These are phyloP conservation scores for Pararge aegeria DNA, from an alignment of 1,140 invertebrate species.

Conservation along the genomic window DNA sequence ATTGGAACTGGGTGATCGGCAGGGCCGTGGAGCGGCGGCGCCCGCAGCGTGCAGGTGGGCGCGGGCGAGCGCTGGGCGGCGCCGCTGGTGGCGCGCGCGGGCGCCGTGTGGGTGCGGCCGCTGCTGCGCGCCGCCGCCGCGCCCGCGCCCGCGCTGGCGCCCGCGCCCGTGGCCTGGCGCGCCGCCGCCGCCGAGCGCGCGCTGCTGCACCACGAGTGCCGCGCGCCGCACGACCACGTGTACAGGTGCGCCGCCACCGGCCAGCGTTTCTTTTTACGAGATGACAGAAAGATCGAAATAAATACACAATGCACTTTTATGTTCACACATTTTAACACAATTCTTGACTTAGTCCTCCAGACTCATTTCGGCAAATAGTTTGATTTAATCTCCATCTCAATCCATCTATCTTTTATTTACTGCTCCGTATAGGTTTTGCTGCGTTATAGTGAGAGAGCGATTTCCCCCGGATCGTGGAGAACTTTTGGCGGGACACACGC, in stretches of 20 bases:
- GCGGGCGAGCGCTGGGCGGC: slow-evolving; percentile 39
- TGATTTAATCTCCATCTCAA: too few relatives aligned
- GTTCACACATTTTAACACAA: too few relatives aligned
- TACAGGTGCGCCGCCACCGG: slow-evolving; percentile 42
- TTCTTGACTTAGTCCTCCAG: too few relatives aligned
- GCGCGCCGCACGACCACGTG: slow-evolving; percentile 46
- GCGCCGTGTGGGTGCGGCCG: slow-evolving; percentile 34
- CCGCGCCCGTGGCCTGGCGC: slow-evolving; percentile 52
- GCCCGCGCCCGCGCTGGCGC: slow-evolving; percentile 31
- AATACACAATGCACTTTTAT: too few relatives aligned
- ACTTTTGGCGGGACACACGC: slow-evolving; percentile 90
- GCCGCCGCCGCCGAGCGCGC: slow-evolving; percentile 31
- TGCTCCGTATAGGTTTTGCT: slow-evolving; percentile 92
- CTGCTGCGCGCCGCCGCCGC: slow-evolving; percentile 31
- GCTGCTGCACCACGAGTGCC: slow-evolving; percentile 55
- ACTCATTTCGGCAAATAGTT: too few relatives aligned
- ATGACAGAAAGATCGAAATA: too few relatives aligned
- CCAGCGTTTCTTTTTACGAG: too few relatives aligned
- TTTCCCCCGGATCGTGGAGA: slow-evolving; percentile 85
- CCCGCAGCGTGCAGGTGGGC: slow-evolving; percentile 34
- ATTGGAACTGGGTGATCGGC: background rate
- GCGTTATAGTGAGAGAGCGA: slow-evolving; percentile 88
- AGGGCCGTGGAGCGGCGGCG: slow-evolving; percentile 29
- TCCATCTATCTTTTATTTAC: too few relatives aligned
- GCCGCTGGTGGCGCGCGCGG: slow-evolving; percentile 33